phyloP scores from a whole-genome alignment of 2,113 vertebrate genomes.

The Hemiprocne comata region DNA sequence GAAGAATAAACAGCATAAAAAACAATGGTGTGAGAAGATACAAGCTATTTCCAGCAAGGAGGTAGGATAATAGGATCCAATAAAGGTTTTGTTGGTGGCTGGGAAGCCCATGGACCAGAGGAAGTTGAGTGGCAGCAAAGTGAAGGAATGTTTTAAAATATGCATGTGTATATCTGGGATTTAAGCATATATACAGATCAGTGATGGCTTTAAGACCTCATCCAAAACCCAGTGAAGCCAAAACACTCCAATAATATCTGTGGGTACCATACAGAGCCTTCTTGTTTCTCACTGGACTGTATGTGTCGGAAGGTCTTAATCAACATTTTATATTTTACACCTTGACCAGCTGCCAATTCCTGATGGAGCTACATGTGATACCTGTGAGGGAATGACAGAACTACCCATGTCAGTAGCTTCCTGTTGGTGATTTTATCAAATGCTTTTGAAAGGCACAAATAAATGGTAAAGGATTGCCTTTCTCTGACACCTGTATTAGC shows the following conservation, averaged over 20 bases:
- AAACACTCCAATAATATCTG: not conserved
- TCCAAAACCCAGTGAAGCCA: not conserved
- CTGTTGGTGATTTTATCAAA: not conserved
- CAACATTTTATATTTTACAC: not conserved
- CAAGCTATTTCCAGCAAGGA: not conserved
- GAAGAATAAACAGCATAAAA: not conserved
- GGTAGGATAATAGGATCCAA: not conserved
- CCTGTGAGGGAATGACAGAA: not conserved
- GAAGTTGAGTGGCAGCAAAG: not conserved
- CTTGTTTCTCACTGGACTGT: not conserved
- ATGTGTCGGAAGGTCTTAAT: not conserved
- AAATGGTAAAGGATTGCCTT: not conserved
- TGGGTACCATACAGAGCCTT: not conserved
- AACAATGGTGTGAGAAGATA: not conserved
- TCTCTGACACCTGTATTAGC: not conserved
- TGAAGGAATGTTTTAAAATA: not conserved
- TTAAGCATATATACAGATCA: not conserved
- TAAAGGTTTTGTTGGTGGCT: not conserved
- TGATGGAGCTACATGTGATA: not conserved
- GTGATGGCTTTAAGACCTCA: not conserved
- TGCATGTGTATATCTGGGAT: not conserved
- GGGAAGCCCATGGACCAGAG: not conserved
- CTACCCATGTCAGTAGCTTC: not conserved
- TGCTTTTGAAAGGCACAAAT: not conserved
- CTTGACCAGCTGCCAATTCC: not conserved